Percentiles rank a stretch among this genome's conserved stretches.
phyloP scores from a whole-genome alignment of 2,888 invertebrate species.

The Eustalomyia histrio region DNA sequence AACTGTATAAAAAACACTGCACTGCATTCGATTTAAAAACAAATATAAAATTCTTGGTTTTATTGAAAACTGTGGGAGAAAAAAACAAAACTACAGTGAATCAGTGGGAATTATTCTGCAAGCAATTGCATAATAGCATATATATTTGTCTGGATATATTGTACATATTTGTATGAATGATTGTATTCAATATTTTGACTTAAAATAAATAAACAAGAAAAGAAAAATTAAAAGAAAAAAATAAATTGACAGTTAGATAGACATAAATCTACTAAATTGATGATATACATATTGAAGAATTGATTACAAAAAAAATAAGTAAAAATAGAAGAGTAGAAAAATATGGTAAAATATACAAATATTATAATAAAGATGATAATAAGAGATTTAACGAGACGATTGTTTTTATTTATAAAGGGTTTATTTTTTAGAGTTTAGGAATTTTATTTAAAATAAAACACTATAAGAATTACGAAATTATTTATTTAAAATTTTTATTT shows the following conservation, averaged over 20 bases:
- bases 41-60: slow-evolving; percentile 8
- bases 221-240: slow-evolving; percentile 11
- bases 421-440: too few relatives aligned
- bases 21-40: slow-evolving; percentile 31
- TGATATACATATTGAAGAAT: not conserved
- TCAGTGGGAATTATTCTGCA: slow-evolving; percentile 26
- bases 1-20: slow-evolving; percentile 13
- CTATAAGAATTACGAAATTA: too few relatives aligned
- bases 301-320: not conserved
- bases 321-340: too few relatives aligned
- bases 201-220: slow-evolving; percentile 6
- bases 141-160: slow-evolving; percentile 18
- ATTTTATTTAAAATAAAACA: too few relatives aligned
- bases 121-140: slow-evolving; percentile 29
- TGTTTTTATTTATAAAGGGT: not conserved
- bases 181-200: not conserved
- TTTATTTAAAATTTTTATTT: too few relatives aligned
- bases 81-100: slow-evolving; percentile 11
- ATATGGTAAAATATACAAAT: not conserved
- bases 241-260: slow-evolving; percentile 37
- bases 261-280: slow-evolving; percentile 32
- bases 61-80: not conserved
- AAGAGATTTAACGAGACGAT: not conserved
- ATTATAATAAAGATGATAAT: not conserved
- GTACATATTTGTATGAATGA: not conserved